These are phyloP conservation scores for Turritopsis rubra DNA, from an alignment of 30 jellyfish, hydroid and myxozoan species.

Conservation along the genomic window DNA sequence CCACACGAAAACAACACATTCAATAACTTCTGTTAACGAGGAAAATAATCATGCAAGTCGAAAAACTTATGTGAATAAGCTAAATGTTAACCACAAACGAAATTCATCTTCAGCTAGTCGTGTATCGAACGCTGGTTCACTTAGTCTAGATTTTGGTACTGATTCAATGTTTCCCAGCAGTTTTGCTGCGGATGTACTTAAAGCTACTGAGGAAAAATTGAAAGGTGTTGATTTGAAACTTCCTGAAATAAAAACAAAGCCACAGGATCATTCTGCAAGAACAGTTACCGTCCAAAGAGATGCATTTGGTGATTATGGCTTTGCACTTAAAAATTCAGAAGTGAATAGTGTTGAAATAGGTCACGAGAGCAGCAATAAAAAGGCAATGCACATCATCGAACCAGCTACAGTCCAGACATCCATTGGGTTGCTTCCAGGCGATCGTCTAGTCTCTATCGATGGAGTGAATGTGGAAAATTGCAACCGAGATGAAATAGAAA, in stretches of 20 bases:
- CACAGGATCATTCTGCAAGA: slow-evolving; percentile 42
- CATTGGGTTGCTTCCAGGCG: slow-evolving; percentile 88
- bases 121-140: slow-evolving; percentile 11
- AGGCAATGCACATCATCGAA: slow-evolving; percentile 51
- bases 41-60: neutral
- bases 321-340: slow-evolving; percentile 74
- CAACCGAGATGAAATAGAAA: slow-evolving; percentile 55
- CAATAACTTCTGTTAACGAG: neutral
- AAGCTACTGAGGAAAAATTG: slow-evolving; percentile 30
- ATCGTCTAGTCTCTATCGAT: slow-evolving; percentile 73
- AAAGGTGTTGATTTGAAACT: slow-evolving; percentile 50
- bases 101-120: neutral
- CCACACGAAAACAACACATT: neutral
- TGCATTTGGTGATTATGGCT: slow-evolving; percentile 81
- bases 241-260: slow-evolving; percentile 49
- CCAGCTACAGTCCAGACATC: slow-evolving; percentile 52
- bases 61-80: neutral
- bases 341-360: slow-evolving; percentile 26
- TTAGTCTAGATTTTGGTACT: slow-evolving; percentile 18
- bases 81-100: neutral
- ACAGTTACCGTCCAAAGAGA: slow-evolving; percentile 38
- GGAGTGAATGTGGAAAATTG: slow-evolving; percentile 67
- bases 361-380: neutral
- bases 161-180: slow-evolving; percentile 7
- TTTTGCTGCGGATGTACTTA: slow-evolving; percentile 19